Conservation (phyloP, 2,797 vertebrate genomes). For the Numenius phaeopus region DNA sequence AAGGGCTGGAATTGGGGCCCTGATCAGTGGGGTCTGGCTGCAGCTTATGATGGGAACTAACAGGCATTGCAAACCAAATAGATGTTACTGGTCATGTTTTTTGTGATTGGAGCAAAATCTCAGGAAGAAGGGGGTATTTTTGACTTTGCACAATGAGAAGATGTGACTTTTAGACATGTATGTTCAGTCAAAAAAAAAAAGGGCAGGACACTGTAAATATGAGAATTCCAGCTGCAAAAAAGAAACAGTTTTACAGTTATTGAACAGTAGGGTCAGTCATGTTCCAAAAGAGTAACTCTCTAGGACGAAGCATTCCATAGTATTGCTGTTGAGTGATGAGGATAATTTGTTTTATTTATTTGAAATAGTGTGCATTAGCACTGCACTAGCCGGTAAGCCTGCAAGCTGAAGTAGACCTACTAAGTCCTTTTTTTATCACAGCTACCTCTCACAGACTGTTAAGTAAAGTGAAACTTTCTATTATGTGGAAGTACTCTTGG, state of each 20-base stretch:
- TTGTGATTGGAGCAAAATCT: not conserved
- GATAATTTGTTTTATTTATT: not conserved
- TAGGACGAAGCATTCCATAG: not conserved
- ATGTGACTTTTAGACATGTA: not conserved
- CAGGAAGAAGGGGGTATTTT: not conserved
- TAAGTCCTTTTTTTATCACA: not conserved
- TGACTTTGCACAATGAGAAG: not conserved
- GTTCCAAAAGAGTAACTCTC: not conserved
- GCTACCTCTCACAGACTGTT: not conserved
- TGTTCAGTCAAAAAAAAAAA: not conserved
- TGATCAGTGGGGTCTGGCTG: not conserved
- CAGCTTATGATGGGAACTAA: not conserved
- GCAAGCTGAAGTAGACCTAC: not conserved
- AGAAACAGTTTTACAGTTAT: not conserved
- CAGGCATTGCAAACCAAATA: not conserved
- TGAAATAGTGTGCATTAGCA: not conserved
- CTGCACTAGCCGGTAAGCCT: not conserved
- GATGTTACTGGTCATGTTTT: accelerated
- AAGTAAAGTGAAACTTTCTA: not conserved
- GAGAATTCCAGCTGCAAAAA: not conserved
- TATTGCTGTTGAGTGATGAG: not conserved
- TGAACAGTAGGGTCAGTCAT: not conserved
- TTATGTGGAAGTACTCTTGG: not conserved
- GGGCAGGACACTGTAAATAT: not conserved
- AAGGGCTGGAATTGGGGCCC: accelerated